Conservation (phyloP, 2,113 vertebrate genomes). For the Anhinga anhinga region DNA sequence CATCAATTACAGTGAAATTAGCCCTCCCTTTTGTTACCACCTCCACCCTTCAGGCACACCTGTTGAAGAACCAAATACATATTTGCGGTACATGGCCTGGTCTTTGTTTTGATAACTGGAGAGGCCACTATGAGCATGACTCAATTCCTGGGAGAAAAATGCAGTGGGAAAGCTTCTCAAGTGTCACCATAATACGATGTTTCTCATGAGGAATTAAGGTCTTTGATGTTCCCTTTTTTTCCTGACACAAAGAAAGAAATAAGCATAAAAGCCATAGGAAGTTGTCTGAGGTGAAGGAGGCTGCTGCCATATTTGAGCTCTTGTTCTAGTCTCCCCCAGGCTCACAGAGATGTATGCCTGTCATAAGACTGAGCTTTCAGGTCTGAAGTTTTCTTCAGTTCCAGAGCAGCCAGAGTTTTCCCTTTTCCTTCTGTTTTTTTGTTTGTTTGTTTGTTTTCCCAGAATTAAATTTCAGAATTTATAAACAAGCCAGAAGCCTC, state of each 20-base stretch:
- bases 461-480: not conserved
- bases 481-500: not conserved
- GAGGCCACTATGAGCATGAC: not conserved
- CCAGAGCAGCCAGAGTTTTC: not conserved
- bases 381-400: not conserved
- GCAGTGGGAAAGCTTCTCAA: not conserved
- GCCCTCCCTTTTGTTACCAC: not conserved
- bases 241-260: not conserved
- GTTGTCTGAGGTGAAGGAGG: not conserved
- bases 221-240: not conserved
- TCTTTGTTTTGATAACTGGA: not conserved
- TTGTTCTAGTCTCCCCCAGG: not conserved
- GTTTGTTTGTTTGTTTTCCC: not conserved
- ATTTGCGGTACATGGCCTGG: not conserved
- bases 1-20: not conserved
- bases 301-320: not conserved
- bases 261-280: not conserved
- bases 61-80: not conserved
- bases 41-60: not conserved
- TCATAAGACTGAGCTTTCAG: not conserved
- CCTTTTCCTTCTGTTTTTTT: not conserved
- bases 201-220: not conserved
- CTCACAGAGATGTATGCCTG: not conserved
- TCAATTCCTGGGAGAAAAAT: not conserved
- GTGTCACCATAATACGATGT: fast-evolving